A percentile compares a stretch with the other conserved stretches of the same genome.
These are phyloP conservation scores for Gymnothorax reevesii DNA, from an alignment of 2,797 vertebrate genomes.

Conservation along the genomic window DNA sequence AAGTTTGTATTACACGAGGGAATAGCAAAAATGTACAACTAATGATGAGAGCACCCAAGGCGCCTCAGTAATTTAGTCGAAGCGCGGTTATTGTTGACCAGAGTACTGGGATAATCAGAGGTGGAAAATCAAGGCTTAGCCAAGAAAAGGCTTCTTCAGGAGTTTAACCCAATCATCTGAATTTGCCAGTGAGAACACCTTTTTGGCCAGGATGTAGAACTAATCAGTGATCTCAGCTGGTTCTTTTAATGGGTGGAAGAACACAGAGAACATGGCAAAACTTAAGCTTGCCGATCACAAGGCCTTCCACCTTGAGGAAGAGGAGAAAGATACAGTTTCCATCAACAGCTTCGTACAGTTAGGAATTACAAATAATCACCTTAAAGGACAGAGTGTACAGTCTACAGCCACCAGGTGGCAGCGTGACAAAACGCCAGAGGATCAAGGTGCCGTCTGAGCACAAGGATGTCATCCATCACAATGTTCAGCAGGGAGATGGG, in stretches of 20 bases:
- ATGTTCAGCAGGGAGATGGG: too few relatives aligned
- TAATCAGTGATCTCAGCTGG: too few relatives aligned
- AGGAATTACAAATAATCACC: constrained; percentile 53
- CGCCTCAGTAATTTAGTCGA: too few relatives aligned
- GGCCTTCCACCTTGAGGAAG: neutral
- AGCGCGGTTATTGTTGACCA: too few relatives aligned
- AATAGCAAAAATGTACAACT: neutral
- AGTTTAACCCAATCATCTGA: too few relatives aligned
- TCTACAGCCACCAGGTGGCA: neutral
- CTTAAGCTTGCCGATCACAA: too few relatives aligned
- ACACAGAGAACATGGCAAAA: too few relatives aligned
- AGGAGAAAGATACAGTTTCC: neutral
- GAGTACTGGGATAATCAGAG: too few relatives aligned
- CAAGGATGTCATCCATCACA: neutral
- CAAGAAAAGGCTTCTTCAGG: too few relatives aligned
- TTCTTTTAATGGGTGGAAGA: too few relatives aligned
- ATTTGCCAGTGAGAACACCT: too few relatives aligned
- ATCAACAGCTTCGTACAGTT: constrained; percentile 42
- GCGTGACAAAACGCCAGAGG: constrained; percentile 67
- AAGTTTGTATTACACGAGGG: neutral
- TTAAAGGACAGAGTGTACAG: constrained; percentile 42
- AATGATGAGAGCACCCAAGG: neutral
- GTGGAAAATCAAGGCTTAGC: too few relatives aligned
- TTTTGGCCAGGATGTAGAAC: neutral
- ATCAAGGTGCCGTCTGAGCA: constrained; percentile 62